Evolutionary conservation across 1,140 invertebrate species (phyloP), one percentile per base, ranked within the genome.

Genomic region (Lepidurus apus): DNA sequence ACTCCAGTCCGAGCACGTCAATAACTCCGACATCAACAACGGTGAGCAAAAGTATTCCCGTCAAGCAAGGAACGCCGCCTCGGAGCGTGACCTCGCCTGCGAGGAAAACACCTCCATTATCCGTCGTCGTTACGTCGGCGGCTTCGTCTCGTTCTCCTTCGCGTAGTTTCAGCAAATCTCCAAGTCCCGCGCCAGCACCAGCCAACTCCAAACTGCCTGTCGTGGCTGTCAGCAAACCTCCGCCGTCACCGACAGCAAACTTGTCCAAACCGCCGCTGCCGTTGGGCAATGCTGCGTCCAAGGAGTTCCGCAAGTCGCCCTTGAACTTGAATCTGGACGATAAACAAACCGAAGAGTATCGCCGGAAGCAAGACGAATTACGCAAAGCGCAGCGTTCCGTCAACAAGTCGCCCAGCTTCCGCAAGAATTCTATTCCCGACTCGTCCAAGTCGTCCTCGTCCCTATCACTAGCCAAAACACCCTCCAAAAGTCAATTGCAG

Each of bases 251-350:
- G 17, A 45, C n/a, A n/a, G 7, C 65, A 8, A 79, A 73, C 21
- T 17, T 79, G n/a, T 45, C 65, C 44, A 79, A 79, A 26, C 78
- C 78, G 5, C 78, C 78, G 10, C n/a, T 79, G 43, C 76, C 76
- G 21, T 43, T 42, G 34, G 42, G 73, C 13, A 74, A 26, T 1
- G 74, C 47, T 17, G 86, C 88, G 7, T 92, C 92, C 83, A 92
- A 93, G 85, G 91, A 93, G 83, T 92, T 92, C 82, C 86, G 91
- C 11, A 93, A 93, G 83, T 92, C 91, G 0, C 88, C 89, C 0
- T 83, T 93, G 9, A 93, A 93, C 83, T 91, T 91, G 87, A 82
- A 82, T 21, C 74, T 80, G 9, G 78, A 82, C 53, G 81, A 81
- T 24, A 81, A 82, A 42, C 74, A 76, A 42, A 45, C 45, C 13